Evolutionary conservation across 2,113 vertebrate genomes (phyloP), one percentile per base, ranked within the genome.

Genomic region (Rutilus rutilus): DNA sequence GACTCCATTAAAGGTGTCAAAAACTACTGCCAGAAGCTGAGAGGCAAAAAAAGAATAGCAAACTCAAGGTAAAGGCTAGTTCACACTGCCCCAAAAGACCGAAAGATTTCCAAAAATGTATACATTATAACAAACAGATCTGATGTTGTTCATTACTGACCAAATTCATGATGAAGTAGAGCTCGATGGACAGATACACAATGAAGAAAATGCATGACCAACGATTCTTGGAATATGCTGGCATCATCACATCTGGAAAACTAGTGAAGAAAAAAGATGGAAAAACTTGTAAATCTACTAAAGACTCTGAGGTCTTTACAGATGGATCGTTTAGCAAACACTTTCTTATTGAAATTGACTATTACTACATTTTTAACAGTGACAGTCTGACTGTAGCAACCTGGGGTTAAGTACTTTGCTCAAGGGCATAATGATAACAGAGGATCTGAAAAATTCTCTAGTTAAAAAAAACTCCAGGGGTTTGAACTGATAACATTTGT

Each of bases 211-310:
- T 90, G 79, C 98, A 99, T 85, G 97, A 99, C 97, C 98, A 99
- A 76, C 96, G 95, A 88, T 94, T 99, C 88, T 95, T 96, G 30
- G 97, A 95, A 52, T 99, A 99, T 0, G 98, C 96, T 0, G 98
- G 98, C 98, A 99, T 99, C 98, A 99, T 99, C 87, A 99, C 98
- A 36, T 99, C 98, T 60, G 98, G 98, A 88, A 99, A 99, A 88
- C 98, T 99, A 91, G 0, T 0, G 62, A 0, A 76, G 36, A 87
- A 23, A 82, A 82, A 78, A 5, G 0, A 25, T 54, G 47, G 17
- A 60, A 33, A 39, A 36, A 45, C 42, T 36, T 59, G 45, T 76
- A 27, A 52, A 45, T 76, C 12, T 76, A 45, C 23, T 76, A 25
- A 50, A 50, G 25, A 21, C 19, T 39, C 30, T 36, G 8, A 69